phyloP scores from a whole-genome alignment of 64 coral and sea anemone species.

The Stylophora pistillata region DNA sequence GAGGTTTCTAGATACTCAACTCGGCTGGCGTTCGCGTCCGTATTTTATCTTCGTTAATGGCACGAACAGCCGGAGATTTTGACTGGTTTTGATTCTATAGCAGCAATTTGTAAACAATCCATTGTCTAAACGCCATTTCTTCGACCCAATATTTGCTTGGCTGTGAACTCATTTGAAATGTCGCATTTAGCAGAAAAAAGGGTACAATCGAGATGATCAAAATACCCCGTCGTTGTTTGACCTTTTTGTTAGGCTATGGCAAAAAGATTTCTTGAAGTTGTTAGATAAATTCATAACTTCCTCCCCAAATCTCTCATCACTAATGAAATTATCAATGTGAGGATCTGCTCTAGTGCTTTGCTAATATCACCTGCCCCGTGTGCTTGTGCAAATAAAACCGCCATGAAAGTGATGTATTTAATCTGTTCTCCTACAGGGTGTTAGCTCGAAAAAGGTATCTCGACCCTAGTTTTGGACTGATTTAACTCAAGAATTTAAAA shows the following conservation, averaged over 20 bases:
- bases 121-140: constrained; percentile 51
- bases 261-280: not conserved
- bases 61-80: constrained; percentile 15
- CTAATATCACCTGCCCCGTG: constrained; percentile 17
- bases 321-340: constrained; percentile 45
- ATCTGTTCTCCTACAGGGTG: constrained; percentile 27
- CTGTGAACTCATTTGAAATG: constrained; percentile 6
- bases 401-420: constrained; percentile 23
- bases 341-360: constrained; percentile 17
- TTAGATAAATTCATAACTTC: not conserved
- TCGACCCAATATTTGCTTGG: constrained; percentile 28
- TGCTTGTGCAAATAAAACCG: constrained; percentile 17
- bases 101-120: constrained; percentile 51
- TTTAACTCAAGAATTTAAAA: not conserved
- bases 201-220: not conserved
- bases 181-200: not conserved
- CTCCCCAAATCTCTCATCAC: not conserved
- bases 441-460: not conserved
- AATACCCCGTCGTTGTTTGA: not conserved
- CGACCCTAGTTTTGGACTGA: not conserved
- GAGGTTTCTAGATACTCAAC: not conserved
- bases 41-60: constrained; percentile 14
- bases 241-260: not conserved
- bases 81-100: constrained; percentile 46
- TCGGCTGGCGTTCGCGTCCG: too few relatives aligned